phyloP scores from a whole-genome alignment of 1,140 invertebrate species.

The Chironomus tepperi region DNA sequence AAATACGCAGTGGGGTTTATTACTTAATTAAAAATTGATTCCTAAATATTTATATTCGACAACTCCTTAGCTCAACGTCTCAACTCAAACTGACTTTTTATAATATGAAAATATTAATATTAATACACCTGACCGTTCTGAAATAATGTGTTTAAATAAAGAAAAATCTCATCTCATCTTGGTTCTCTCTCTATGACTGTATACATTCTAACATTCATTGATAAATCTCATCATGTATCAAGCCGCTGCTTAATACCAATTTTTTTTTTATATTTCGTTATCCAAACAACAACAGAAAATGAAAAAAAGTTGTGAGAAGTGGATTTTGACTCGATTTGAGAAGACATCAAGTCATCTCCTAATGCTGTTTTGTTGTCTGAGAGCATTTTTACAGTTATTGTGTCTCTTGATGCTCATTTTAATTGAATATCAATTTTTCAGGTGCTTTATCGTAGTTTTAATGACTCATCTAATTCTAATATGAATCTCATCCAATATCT shows the following conservation, averaged over 20 bases:
- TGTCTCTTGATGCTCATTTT: too few relatives aligned
- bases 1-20: neutral
- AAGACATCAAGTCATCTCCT: too few relatives aligned
- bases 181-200: neutral
- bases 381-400: too few relatives aligned
- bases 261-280: neutral
- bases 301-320: neutral
- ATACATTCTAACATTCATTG: slow-evolving; percentile 10
- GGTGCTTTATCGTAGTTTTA: too few relatives aligned
- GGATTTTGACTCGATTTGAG: too few relatives aligned
- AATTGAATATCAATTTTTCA: too few relatives aligned
- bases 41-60: neutral
- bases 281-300: neutral
- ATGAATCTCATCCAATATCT: too few relatives aligned
- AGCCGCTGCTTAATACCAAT: neutral
- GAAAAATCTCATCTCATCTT: neutral
- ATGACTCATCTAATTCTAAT: too few relatives aligned
- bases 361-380: too few relatives aligned
- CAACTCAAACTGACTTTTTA: neutral
- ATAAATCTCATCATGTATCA: slow-evolving; percentile 3
- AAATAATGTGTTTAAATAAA: neutral
- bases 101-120: too few relatives aligned
- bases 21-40: neutral
- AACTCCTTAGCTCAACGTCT: neutral
- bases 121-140: too few relatives aligned